A percentile compares a stretch with the other conserved stretches of the same genome.
These are phyloP conservation scores for Drosophila nr. perissopoda DNA, from an alignment of 2,888 invertebrate genomes.

Conservation along the genomic window DNA sequence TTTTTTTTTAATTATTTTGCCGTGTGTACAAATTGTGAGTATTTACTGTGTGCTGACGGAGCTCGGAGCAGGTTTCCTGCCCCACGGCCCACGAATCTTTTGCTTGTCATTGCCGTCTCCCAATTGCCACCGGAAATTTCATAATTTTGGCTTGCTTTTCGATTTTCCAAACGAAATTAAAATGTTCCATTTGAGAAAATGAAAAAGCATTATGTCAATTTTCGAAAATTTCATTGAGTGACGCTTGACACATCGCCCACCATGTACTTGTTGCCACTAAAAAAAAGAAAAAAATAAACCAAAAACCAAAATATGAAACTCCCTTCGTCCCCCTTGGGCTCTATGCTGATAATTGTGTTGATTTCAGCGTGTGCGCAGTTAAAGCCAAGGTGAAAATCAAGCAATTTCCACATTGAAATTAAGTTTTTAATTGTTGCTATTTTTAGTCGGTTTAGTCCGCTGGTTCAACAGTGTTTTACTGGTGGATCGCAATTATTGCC, in stretches of 20 bases:
- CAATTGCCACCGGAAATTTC: conserved; percentile 74
- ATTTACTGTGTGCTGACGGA: conserved; percentile 21
- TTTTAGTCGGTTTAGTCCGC: conserved; percentile 16
- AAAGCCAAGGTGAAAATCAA: conserved; percentile 42
- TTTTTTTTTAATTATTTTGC: neutral
- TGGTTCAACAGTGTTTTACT: conserved; percentile 22
- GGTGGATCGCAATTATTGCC: conserved; percentile 56
- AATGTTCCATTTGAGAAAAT: conserved; percentile 74
- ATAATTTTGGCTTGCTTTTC: conserved; percentile 57
- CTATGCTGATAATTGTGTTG: conserved; percentile 48
- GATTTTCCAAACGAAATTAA: conserved; percentile 51
- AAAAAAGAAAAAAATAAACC: neutral
- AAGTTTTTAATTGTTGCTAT: conserved; percentile 28
- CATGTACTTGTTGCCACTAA: neutral
- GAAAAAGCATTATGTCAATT: conserved; percentile 73
- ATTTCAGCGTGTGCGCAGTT: conserved; percentile 57
- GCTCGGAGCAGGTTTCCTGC: conserved; percentile 42
- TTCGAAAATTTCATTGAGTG: conserved; percentile 70
- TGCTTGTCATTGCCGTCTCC: conserved; percentile 12
- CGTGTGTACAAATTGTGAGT: conserved; percentile 3
- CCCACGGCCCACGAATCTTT: conserved; percentile 50
- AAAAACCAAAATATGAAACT: neutral
- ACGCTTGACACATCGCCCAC: conserved; percentile 64
- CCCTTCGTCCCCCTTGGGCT: neutral
- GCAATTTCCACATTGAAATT: conserved; percentile 35